These are phyloP conservation scores for Tipula unca DNA, from an alignment of 2,888 invertebrate genomes.

Conservation along the genomic window DNA sequence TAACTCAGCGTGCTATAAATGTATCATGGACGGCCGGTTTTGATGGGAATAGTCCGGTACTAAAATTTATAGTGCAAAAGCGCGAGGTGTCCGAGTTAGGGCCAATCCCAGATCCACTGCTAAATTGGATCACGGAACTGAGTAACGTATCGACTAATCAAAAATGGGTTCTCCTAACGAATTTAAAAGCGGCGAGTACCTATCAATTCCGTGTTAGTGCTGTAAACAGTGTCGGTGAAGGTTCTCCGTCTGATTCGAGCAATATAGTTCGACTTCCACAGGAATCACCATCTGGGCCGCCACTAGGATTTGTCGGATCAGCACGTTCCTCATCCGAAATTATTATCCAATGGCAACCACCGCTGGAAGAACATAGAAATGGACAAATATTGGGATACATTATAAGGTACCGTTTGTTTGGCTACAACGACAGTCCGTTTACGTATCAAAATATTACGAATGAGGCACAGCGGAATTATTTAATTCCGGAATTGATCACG, in stretches of 20 bases:
- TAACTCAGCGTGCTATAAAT: conserved; percentile 69
- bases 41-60: conserved; percentile 92
- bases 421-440: conserved; percentile 91
- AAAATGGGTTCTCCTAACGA: conserved; percentile 71
- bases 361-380: conserved; percentile 87
- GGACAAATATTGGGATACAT: conserved; percentile 92
- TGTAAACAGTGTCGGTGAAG: conserved; percentile 92
- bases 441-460: conserved; percentile 85
- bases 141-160: conserved; percentile 74
- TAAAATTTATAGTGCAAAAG: conserved; percentile 86
- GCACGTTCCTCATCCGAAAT: conserved; percentile 92
- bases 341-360: conserved; percentile 95
- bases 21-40: conserved; percentile 94
- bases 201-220: conserved; percentile 97
- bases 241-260: conserved; percentile 81
- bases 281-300: conserved; percentile 96
- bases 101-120: conserved; percentile 73
- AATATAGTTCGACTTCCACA: conserved; percentile 88
- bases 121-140: conserved; percentile 83
- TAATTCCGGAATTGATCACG: conserved; percentile 87
- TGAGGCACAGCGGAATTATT: conserved; percentile 73
- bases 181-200: conserved; percentile 86
- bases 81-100: conserved; percentile 81
- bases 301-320: conserved; percentile 88
- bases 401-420: conserved; percentile 81